Base-by-base conservation (phyloP, 2,113 vertebrate species). In the Notiomystis cincta region DNA sequence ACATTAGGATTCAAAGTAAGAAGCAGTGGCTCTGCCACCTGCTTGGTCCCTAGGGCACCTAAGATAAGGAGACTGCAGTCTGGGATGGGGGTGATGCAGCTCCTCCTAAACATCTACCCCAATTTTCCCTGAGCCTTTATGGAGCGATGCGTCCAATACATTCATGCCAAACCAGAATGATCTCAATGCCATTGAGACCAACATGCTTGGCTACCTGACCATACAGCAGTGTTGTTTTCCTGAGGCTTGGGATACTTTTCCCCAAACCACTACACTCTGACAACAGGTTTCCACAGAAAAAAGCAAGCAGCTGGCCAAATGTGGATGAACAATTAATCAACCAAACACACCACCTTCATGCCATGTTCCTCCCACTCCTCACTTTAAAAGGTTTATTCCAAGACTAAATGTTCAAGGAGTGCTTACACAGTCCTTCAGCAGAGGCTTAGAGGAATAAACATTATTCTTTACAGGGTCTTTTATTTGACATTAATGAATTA, bases 401-500 rank as follows among this genome's bases (percentile, higher is more conserved):
- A 65, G 40, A 95, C 48, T 90, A 80, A 77, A 62, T 12, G 31
- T 86, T 23, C 38, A 71, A 56, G 23, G 23, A 95, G 44, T 60
- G 56, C 76, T 96, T 95, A 87, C 28, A 86, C 14, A 90, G 72
- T 31, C 60, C 87, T 83, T 90, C 67, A 71, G 38, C 5, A 81
- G 45, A 87, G 22, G 42, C 60, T 90, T 71, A 86, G 12, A 91
- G 35, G 35, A 93, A 65, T 91, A 95, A 93, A 91, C 56, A 70
- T 72, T 90, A 58, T 66, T 94, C 62, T 96, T 96, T 77, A 86
- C 16, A 24, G 31, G 15, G 38, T 53, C 64, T 88, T 87, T 83
- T 86, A 94, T 77, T 62, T 83, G 71, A 92, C 78, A 85, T 65
- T 79, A 91, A 89, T 73, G 45, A 85, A 93, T 93, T 91, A 77